A percentile compares a stretch with the other conserved stretches of the same genome.
phyloP scores from a whole-genome alignment of 2,888 invertebrate genomes.

The Bombyx huttoni region DNA sequence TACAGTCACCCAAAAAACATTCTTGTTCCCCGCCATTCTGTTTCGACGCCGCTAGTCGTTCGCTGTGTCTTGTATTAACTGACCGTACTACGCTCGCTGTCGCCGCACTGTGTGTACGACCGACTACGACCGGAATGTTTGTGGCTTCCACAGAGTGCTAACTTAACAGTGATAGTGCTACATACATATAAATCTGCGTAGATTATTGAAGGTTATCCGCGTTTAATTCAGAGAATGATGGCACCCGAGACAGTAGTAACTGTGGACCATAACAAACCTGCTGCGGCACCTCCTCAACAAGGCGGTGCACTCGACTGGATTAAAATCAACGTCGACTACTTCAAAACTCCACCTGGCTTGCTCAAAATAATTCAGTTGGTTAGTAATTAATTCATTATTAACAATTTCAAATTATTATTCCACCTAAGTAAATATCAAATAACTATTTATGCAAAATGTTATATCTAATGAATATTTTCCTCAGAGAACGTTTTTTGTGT shows the following conservation, averaged over 20 bases:
- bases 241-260: conserved; percentile 89
- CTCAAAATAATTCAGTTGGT: conserved; percentile 87
- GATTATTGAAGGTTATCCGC: conserved; percentile 15
- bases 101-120: conserved; percentile 17
- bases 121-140: conserved; percentile 38
- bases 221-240: conserved; percentile 67
- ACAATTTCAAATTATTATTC: background rate
- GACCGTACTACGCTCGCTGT: conserved; percentile 37
- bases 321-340: conserved; percentile 84
- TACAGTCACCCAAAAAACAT: conserved; percentile 25
- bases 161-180: conserved; percentile 51
- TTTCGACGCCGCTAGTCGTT: conserved; percentile 37
- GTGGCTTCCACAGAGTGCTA: conserved; percentile 47
- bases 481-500: background rate
- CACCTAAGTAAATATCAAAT: background rate
- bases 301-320: conserved; percentile 78
- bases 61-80: conserved; percentile 33
- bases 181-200: conserved; percentile 23
- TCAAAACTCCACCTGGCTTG: conserved; percentile 85
- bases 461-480: background rate
- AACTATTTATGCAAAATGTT: background rate
- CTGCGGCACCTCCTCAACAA: conserved; percentile 53
- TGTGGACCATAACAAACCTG: conserved; percentile 77
- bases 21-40: conserved; percentile 24
- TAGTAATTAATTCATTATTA: conserved; percentile 40